Evolutionary conservation across 1,140 invertebrate genomes (phyloP), one percentile per base, ranked within the genome.

Genomic region (Oreohelix idahoensis): DNA sequence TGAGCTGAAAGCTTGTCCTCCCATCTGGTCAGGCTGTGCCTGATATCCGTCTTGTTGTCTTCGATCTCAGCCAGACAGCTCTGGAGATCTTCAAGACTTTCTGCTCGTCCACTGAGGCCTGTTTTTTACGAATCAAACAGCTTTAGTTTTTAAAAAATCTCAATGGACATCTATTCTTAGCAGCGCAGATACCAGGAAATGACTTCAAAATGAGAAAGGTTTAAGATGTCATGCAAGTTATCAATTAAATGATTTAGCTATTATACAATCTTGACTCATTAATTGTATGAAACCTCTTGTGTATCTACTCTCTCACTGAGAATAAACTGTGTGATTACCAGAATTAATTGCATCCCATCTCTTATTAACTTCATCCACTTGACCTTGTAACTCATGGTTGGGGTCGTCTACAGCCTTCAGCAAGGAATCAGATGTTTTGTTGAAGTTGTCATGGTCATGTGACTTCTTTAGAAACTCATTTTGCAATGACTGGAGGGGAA

Each of bases 381-480:
- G 96, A 45, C 95, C 95, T 89, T 96, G 95, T 0, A 99, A 96
- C 20, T 96, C 95, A 70, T 98, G 96, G 89, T 98, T 96, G 89
- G 98, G 97, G 78, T 96, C 95, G 89, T 98, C 97, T 85, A 97
- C 97, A 77, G 96, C 94, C 2, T 94, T 94, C 75, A 94, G 90
- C 74, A 98, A 97, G 0, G 96, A 96, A 86, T 98, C 96, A 20
- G 97, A 97, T 2, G 90, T 89, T 96, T 93, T 0, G 95, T 96
- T 90, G 95, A 95, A 83, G 96, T 96, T 96, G 87, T 98, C 97
- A 90, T 96, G 98, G 92, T 98, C 97, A 17, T 96, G 97, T 73
- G 96, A 96, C 85, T 96, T 96, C 89, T 97, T 96, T 95, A 97
- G 91, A 5, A 98, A 95, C 88, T 98, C 98, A 90, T 97, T 98